Evolutionary conservation across 2,888 invertebrate genomes (phyloP), one percentile per base, ranked within the genome.

Genomic region (Rhorus exstirpatorius): DNA sequence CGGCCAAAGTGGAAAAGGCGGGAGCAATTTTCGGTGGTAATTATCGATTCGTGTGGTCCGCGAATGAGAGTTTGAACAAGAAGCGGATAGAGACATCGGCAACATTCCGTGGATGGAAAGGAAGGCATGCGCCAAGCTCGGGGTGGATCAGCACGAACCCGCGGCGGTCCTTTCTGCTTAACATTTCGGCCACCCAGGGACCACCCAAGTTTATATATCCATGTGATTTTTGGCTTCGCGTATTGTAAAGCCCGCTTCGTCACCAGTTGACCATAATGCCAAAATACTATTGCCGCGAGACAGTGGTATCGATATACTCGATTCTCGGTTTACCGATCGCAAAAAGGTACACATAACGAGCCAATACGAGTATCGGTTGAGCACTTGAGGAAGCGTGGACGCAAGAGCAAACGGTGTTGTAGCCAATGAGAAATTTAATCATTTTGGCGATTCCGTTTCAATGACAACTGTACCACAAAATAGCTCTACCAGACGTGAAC

Each of bases 31-130:
- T 91, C 89, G 90, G 89, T 90, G 90, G 89, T 90, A 92, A 92
- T 92, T 92, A 92, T 92, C 92, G 92, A 92, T 92, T 92, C 88
- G 92, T 92, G 92, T 92, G 92, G 92, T 92, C 92, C 90, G 65
- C 85, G 83, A 75, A 81, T 86, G 83, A 82, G 87, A 83, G 88
- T 79, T 67, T 71, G 83, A 86, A 89, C 89, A 91, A 92, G 92
- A 92, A 92, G 89, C 90, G 90, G 92, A 93, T 93, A 93, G 92
- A 93, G 92, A 93, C 92, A 93, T 92, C 92, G 92, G 91, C 88
- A 88, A 90, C 92, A 92, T 92, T 93, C 92, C 92, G 88, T 79
- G 80, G 85, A 81, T 81, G 84, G 83, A 41, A 82, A 60, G 85
- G 88, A 88, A 91, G 91, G 91, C 91, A 92, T 87, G 91, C 88